Percentiles rank a stretch among this genome's conserved stretches.
Conservation (phyloP, 2,888 invertebrate genomes). For the Phymatocera aterrima region DNA sequence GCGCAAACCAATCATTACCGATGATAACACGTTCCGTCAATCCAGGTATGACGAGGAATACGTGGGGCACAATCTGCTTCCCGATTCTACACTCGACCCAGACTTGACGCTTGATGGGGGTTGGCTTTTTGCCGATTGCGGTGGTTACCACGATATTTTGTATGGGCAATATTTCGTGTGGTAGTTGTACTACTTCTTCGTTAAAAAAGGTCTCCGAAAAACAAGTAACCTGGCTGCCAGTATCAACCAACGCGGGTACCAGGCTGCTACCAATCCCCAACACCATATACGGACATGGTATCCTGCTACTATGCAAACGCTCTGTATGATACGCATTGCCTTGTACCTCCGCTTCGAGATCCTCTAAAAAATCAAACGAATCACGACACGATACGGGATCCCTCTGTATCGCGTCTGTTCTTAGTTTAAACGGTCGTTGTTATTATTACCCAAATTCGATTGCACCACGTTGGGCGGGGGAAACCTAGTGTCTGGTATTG, state of each 20-base stretch:
- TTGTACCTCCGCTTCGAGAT: slow-evolving; percentile 27
- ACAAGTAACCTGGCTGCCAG: slow-evolving; percentile 50
- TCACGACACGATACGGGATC: slow-evolving; percentile 38
- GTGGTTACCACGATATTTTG: slow-evolving; percentile 44
- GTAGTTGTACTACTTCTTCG: slow-evolving; percentile 11
- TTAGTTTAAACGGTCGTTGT: slow-evolving; percentile 30
- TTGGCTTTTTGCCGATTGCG: slow-evolving; percentile 45
- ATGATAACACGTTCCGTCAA: slow-evolving; percentile 49
- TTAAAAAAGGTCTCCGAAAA: slow-evolving; percentile 44
- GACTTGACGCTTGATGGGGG: slow-evolving; percentile 36
- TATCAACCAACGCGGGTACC: slow-evolving; percentile 43
- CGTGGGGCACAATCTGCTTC: background rate
- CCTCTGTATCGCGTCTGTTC: background rate
- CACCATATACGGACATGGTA: background rate
- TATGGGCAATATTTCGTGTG: slow-evolving; percentile 47
- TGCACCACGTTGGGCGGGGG: background rate
- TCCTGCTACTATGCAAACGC: background rate
- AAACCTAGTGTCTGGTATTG: background rate
- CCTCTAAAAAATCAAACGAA: slow-evolving; percentile 44
- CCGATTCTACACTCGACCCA: slow-evolving; percentile 43
- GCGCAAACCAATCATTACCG: slow-evolving; percentile 52
- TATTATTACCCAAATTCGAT: background rate
- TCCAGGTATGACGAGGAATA: slow-evolving; percentile 50
- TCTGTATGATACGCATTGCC: background rate
- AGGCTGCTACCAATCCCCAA: background rate